A percentile compares a stretch with the other conserved stretches of the same genome.
phyloP scores from a whole-genome alignment of 2,797 vertebrate genomes.

The Chaunax sp. region DNA sequence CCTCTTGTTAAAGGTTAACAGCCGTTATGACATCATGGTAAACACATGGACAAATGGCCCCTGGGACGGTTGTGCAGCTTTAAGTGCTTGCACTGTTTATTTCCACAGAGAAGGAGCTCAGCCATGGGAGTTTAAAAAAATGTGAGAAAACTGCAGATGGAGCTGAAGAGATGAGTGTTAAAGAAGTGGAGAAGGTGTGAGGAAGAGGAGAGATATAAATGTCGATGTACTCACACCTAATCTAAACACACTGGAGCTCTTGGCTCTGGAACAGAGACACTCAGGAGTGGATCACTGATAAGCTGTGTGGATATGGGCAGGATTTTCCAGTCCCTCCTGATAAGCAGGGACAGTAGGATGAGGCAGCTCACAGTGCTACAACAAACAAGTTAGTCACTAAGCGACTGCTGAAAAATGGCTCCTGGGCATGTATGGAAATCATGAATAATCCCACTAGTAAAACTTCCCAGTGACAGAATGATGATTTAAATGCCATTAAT shows the following conservation, averaged over 20 bases:
- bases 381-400: slow-evolving; percentile 21
- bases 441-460: slow-evolving; percentile 32
- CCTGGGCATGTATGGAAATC: slow-evolving; percentile 40
- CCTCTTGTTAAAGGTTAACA: slow-evolving; percentile 43
- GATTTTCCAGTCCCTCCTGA: slow-evolving; percentile 60
- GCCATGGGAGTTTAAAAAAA: slow-evolving; percentile 10
- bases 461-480: slow-evolving; percentile 34
- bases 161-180: neutral
- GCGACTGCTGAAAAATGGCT: neutral
- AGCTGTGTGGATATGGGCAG: slow-evolving; percentile 30
- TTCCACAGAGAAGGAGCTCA: slow-evolving; percentile 37
- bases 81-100: slow-evolving; percentile 42
- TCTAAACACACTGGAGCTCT: slow-evolving; percentile 27
- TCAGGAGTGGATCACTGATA: slow-evolving; percentile 46
- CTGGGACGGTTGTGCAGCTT: slow-evolving; percentile 29
- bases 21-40: slow-evolving; percentile 63
- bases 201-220: neutral
- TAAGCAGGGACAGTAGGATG: slow-evolving; percentile 44
- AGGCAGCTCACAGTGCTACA: slow-evolving; percentile 16
- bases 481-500: slow-evolving; percentile 13
- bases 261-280: slow-evolving; percentile 36
- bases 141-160: slow-evolving; percentile 23
- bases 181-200: neutral
- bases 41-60: slow-evolving; percentile 53
- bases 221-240: slow-evolving; percentile 25